A percentile compares a stretch with the other conserved stretches of the same genome.
Conservation (phyloP, 2,888 invertebrate genomes). For the Drosophila cognata region DNA sequence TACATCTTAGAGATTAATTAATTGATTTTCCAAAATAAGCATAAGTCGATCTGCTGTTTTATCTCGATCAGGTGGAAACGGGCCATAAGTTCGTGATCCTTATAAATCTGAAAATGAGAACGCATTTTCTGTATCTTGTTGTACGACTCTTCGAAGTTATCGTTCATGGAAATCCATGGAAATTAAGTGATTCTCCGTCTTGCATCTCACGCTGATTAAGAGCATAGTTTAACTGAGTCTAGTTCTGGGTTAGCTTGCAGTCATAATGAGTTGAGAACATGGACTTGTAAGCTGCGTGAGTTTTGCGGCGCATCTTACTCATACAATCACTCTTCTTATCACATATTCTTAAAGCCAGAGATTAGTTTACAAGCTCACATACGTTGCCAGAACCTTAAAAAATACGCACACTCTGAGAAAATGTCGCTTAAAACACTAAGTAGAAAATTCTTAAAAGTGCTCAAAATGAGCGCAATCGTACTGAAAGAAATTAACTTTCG, state of each 20-base stretch:
- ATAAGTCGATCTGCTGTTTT: background rate
- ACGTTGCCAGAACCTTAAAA: background rate
- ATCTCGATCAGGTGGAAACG: background rate
- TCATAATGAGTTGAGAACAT: background rate
- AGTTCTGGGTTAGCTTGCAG: background rate
- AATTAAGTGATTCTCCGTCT: background rate
- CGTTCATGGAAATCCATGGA: background rate
- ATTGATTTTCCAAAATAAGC: background rate
- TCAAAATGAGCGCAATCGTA: background rate
- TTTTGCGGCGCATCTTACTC: background rate
- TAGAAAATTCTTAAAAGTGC: background rate
- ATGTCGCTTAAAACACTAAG: background rate
- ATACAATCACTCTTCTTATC: conserved; percentile 8
- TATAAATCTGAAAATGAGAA: background rate
- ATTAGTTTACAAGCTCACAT: conserved; percentile 5
- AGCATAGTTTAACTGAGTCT: background rate
- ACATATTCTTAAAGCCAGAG: conserved; percentile 16
- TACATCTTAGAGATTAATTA: background rate
- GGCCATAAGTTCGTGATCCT: background rate
- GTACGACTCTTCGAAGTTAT: background rate
- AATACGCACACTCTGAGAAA: background rate
- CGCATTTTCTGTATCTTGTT: background rate
- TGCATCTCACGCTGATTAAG: background rate
- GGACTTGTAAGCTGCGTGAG: background rate
- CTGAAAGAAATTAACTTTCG: background rate